A percentile compares a stretch with the other conserved stretches of the same genome.
phyloP scores from a whole-genome alignment of 2,888 invertebrate genomes.

The Nymphalis c-album region DNA sequence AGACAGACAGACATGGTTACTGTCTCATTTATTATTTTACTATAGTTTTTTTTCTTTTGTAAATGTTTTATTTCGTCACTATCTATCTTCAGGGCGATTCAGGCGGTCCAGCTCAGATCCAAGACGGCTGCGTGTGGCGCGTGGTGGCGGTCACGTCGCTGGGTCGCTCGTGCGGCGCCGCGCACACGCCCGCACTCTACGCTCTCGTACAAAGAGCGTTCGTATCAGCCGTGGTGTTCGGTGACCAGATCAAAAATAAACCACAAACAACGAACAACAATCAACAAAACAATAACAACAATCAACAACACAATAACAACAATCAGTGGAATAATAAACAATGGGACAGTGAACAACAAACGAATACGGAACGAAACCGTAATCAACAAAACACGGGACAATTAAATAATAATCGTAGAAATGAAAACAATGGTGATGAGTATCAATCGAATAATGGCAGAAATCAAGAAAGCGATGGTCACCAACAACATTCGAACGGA shows the following conservation, averaged over 20 bases:
- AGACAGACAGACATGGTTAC: too few species aligned
- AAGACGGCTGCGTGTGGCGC: constrained; percentile 69
- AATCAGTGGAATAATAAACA: constrained; percentile 12
- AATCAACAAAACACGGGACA: constrained; percentile 15
- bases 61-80: too few species aligned
- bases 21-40: too few species aligned
- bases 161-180: constrained; percentile 67
- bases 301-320: constrained; percentile 13
- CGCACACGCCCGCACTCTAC: constrained; percentile 67
- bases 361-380: constrained; percentile 8
- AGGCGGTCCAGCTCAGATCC: constrained; percentile 70
- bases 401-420: constrained; percentile 6
- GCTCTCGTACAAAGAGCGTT: constrained; percentile 52
- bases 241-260: constrained; percentile 23
- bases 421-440: not conserved
- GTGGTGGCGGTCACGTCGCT: constrained; percentile 69
- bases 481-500: not conserved
- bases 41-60: too few species aligned
- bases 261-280: constrained; percentile 5
- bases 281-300: constrained; percentile 17
- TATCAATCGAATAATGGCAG: constrained; percentile 6
- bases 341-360: constrained; percentile 23
- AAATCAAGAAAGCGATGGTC: constrained; percentile 2
- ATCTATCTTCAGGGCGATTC: constrained; percentile 64
- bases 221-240: constrained; percentile 45